Evolutionary conservation across 1,140 invertebrate genomes (phyloP), one percentile per base, ranked within the genome.

Genomic region (Oreohelix idahoensis): DNA sequence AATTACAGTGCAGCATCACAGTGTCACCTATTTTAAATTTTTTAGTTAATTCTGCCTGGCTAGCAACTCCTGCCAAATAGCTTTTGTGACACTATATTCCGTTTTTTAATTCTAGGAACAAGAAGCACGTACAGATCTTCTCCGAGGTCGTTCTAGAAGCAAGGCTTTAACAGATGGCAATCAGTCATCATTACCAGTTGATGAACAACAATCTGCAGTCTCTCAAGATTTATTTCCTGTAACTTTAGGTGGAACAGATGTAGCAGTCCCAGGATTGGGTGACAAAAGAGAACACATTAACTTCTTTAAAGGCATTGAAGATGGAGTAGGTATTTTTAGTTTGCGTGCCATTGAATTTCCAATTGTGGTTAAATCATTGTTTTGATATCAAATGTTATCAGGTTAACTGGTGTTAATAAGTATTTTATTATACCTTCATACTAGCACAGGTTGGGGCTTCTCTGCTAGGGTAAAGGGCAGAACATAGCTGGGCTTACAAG

Each of bases 281-380:
- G 75, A 53, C 17, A 77, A 17, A 13, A 63, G 87, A 69, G 88
- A 89, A 26, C 96, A 98, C 93, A 94, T 98, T 0, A 98, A 99
- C 93, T 96, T 99, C 85, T 99, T 99, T 93, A 93, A 95, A 87
- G 96, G 98, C 77, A 91, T 97, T 74, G 97, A 98, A 93, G 93
- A 95, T 85, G 96, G 93, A 84, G 93, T 89, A 87, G 74, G 81
- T 76, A 29, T n/a, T 13, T 45, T 45, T 45, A n/a, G n/a, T 5
- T 76, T 35, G 1, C 17, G 35, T 39, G 32, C 32, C 10, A 32
- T 23, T 11, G 39, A 74, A 36, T 74, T 36, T 26, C 11, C 39
- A 15, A 74, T 11, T 8, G 32, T 32, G 32, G 17, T 74, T 38
- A 74, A 0, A 5, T 13, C 8, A 26, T 32, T 74, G 32, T 1